A percentile compares a stretch with the other conserved stretches of the same genome.
These are phyloP conservation scores for Caenorhabditis latens DNA, from an alignment of 1,140 invertebrate genomes.

Conservation along the genomic window DNA sequence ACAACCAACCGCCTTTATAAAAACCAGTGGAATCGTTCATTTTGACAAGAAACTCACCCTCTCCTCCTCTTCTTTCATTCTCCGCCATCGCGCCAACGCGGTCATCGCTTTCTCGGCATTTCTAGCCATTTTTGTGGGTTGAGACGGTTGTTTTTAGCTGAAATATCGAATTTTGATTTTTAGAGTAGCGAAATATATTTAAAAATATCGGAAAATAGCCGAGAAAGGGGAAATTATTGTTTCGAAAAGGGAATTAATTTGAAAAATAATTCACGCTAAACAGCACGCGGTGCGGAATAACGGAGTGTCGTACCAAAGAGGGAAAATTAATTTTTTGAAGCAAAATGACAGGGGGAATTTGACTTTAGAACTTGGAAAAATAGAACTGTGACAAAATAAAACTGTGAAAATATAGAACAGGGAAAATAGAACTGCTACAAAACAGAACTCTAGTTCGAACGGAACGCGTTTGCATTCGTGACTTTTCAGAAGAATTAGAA, in stretches of 20 bases:
- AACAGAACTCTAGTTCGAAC: no score
- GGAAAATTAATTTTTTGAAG: no score
- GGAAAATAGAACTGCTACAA: no score
- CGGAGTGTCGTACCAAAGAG: neutral
- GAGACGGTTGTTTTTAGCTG: neutral
- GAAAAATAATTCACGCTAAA: neutral
- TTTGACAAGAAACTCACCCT: slow-evolving; percentile 17
- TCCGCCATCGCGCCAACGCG: slow-evolving; percentile 76
- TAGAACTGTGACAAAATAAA: no score
- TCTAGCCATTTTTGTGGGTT: slow-evolving; percentile 68
- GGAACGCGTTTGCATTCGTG: no score
- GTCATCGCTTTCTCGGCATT: slow-evolving; percentile 78
- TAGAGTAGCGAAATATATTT: neutral
- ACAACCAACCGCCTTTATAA: no score
- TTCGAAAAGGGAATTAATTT: slow-evolving; percentile 9
- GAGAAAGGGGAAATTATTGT: neutral
- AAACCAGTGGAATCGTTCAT: no score
- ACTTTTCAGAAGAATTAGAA: no score
- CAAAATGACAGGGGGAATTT: no score
- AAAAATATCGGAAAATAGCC: no score
- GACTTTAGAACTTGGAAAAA: no score
- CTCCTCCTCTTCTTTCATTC: slow-evolving; percentile 78
- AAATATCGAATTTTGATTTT: slow-evolving; percentile 25
- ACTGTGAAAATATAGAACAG: no score
- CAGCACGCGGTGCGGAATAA: neutral